Evolutionary conservation across 2,888 invertebrate species (phyloP), one percentile per base, ranked within the genome.

Genomic region (Homarus gammarus): DNA sequence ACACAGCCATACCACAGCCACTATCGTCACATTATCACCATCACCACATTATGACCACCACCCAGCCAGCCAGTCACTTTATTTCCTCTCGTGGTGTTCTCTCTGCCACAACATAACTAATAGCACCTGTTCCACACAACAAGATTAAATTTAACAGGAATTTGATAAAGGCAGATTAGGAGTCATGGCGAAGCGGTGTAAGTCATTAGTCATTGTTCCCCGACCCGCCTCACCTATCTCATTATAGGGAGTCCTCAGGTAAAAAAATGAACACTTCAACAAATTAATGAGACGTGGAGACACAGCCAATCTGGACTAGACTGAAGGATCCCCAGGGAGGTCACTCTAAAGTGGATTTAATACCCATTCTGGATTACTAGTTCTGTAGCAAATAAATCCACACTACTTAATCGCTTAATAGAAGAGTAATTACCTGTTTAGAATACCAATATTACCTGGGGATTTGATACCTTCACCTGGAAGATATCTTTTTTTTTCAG

Each of bases 101-200:
- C 5, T 72, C 72, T 18, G 18, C 36, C 33, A 18, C 36, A 15
- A 33, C 72, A 31, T 72, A 33, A 72, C 31, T 72, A 72, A 72
- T 72, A 5, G 15, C 36, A 72, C 33, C 72, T 33, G 72, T 8
- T 72, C 72, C 12, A 1, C 36, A 2, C 72, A 72, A 27, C 84
- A 61, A 73, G 36, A 84, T 84, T 75, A 84, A 75, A 38, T 38
- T 36, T 75, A 84, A 73, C 84, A 84, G 40, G 73, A 73, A 84
- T 84, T 84, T 84, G 84, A 84, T 84, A 84, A 44, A 73, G 51
- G 84, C 61, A 84, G 61, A 84, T 84, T 84, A 84, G 61, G 22
- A 33, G 27, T 10, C 44, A 49, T 73, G 72, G 61, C 10, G 0
- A 1, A 44, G 68, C n/a, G 77, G 77, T 44, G 31, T 22, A 31